phyloP scores from a whole-genome alignment of 2,113 vertebrate species.

The Protobothrops mucrosquamatus region DNA sequence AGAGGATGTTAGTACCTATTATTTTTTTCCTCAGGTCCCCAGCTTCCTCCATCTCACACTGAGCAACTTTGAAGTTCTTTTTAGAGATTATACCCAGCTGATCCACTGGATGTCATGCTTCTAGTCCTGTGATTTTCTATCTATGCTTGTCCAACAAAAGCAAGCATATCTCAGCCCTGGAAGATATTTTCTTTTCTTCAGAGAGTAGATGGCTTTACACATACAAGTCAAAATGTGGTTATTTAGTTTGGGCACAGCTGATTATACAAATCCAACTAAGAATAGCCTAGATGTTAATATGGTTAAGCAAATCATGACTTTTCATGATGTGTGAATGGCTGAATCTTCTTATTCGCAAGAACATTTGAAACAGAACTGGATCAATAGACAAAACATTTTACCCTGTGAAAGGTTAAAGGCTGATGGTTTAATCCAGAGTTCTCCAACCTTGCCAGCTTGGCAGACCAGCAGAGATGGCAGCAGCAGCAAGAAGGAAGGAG shows the following conservation, averaged over 20 bases:
- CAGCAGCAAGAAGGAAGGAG: background rate
- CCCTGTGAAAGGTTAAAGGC: background rate
- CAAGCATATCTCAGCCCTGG: background rate
- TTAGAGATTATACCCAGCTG: background rate
- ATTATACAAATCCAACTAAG: background rate
- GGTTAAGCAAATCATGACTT: background rate
- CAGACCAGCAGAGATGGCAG: background rate
- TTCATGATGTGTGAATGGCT: background rate
- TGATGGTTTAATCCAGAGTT: background rate
- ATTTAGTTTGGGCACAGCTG: background rate
- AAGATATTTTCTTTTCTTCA: background rate
- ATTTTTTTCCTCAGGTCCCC: background rate
- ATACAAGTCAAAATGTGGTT: background rate
- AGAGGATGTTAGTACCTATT: background rate
- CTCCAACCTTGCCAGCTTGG: background rate
- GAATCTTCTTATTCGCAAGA: background rate
- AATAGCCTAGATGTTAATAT: background rate
- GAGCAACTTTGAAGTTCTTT: background rate
- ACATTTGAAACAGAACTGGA: background rate
- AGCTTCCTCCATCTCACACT: background rate
- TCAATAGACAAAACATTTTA: background rate
- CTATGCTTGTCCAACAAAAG: background rate
- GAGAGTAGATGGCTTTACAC: background rate
- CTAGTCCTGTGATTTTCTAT: background rate
- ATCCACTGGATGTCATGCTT: background rate